A percentile compares a stretch with the other conserved stretches of the same genome.
Evolutionary conservation across 2,888 invertebrate species (phyloP).

Genomic region (Athripsodes cinereus): DNA sequence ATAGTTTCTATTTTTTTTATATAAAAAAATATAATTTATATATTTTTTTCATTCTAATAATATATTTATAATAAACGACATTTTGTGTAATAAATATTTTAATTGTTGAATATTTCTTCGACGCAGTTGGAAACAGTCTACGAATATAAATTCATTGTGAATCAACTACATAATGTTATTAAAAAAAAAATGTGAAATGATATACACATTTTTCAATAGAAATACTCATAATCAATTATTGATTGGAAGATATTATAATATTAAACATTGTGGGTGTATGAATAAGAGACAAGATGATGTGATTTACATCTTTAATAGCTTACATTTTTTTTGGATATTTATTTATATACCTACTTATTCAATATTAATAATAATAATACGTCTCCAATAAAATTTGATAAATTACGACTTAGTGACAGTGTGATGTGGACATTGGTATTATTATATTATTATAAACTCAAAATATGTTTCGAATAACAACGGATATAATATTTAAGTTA

Average conservation of each 20-base stretch:
- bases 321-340: slow-evolving; percentile 5
- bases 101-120: slow-evolving; percentile 2
- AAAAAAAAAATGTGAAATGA: too few species aligned
- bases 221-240: background rate
- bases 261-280: slow-evolving; percentile 10
- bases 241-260: background rate
- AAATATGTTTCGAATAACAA: too few species aligned
- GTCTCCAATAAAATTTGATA: slow-evolving; percentile 19
- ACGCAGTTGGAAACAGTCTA: background rate
- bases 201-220: background rate
- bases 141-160: background rate
- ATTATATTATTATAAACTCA: too few species aligned
- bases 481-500: too few species aligned
- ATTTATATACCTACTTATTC: background rate
- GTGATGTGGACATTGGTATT: too few species aligned
- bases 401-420: slow-evolving; percentile 16
- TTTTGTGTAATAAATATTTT: slow-evolving; percentile 2
- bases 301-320: slow-evolving; percentile 13
- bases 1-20: background rate
- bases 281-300: slow-evolving; percentile 3
- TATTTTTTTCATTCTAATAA: background rate
- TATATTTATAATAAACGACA: background rate
- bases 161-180: too few species aligned
- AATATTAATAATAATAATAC: background rate
- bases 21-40: background rate